These are phyloP conservation scores for Amblyornis subalaris DNA, from an alignment of 2,113 vertebrate species.

Conservation along the genomic window DNA sequence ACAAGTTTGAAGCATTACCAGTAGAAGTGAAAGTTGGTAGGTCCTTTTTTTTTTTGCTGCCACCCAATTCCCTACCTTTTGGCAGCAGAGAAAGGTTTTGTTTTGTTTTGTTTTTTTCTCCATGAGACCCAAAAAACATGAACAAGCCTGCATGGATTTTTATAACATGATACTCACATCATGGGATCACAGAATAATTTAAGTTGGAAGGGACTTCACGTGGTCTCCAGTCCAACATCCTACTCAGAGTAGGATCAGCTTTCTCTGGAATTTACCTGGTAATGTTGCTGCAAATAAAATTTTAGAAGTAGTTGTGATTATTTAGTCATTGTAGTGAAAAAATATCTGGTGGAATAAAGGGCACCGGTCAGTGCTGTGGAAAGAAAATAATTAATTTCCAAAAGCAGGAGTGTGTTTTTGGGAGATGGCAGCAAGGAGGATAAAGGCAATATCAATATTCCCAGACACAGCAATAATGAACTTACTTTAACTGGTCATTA, in stretches of 20 bases:
- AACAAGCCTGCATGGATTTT: constrained; percentile 34
- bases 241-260: not conserved
- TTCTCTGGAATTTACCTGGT: not conserved
- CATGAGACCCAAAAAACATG: not conserved
- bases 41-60: not conserved
- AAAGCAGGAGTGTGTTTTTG: not conserved
- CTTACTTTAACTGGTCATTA: not conserved
- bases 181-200: not conserved
- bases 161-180: not conserved
- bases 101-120: not conserved
- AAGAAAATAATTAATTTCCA: not conserved
- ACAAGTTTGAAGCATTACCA: constrained; percentile 23
- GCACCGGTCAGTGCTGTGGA: accelerated
- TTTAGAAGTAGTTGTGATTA: not conserved
- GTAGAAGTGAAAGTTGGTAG: not conserved
- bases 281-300: not conserved
- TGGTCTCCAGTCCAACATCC: not conserved
- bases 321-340: not conserved
- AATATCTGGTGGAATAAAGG: not conserved
- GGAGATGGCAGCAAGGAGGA: not conserved
- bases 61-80: not conserved
- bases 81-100: not conserved
- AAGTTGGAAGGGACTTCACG: not conserved
- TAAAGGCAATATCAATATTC: not conserved
- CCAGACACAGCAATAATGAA: not conserved